These are phyloP conservation scores for Thymelicus lineola DNA, from an alignment of 2,888 invertebrate genomes.

Conservation along the genomic window DNA sequence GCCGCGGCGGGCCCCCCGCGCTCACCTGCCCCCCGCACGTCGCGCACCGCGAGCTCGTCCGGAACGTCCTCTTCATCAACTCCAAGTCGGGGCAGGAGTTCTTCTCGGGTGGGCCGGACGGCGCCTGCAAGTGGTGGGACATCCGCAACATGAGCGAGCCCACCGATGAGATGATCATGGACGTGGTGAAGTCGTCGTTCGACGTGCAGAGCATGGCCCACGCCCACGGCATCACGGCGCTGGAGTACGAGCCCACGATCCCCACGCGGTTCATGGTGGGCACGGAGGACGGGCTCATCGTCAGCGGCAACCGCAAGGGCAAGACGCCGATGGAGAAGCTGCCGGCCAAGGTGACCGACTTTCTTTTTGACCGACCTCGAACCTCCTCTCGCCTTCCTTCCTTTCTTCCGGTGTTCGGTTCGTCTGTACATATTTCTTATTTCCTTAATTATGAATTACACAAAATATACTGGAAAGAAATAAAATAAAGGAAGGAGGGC, in stretches of 20 bases:
- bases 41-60: slow-evolving; percentile 94
- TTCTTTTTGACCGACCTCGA: not conserved
- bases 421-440: no score
- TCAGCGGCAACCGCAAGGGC: slow-evolving; percentile 89
- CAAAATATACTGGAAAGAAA: no score
- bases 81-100: slow-evolving; percentile 97
- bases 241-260: slow-evolving; percentile 90
- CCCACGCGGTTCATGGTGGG: slow-evolving; percentile 91
- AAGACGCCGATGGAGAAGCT: slow-evolving; percentile 88
- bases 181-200: slow-evolving; percentile 82
- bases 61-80: slow-evolving; percentile 94
- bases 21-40: slow-evolving; percentile 90
- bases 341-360: slow-evolving; percentile 76
- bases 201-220: slow-evolving; percentile 82
- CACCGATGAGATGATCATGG: slow-evolving; percentile 87
- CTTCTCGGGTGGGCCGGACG: slow-evolving; percentile 96
- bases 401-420: no score
- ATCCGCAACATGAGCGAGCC: slow-evolving; percentile 87
- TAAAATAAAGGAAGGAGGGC: no score
- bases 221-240: slow-evolving; percentile 85
- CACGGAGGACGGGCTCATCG: slow-evolving; percentile 87
- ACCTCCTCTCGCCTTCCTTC: no score
- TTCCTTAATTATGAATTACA: no score
- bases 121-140: slow-evolving; percentile 94
- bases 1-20: slow-evolving; percentile 89